Evolutionary conservation across 2,113 vertebrate genomes (phyloP), one percentile per base, ranked within the genome.

Genomic region (Ahaetulla prasina): DNA sequence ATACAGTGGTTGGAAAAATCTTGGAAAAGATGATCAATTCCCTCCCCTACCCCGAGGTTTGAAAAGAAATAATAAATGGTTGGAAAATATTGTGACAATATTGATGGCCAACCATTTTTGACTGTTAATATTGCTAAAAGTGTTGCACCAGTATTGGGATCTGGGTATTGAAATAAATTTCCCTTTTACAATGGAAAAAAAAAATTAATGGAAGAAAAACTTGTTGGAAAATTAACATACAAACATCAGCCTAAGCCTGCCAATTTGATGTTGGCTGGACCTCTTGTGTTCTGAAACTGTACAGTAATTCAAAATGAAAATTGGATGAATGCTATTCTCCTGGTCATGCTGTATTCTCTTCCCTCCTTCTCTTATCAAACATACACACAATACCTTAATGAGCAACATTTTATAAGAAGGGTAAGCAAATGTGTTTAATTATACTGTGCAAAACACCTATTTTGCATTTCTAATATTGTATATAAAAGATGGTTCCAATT

Each of bases 11-110:
- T 80, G 74, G 74, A 80, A 80, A 80, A 80, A 39, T 43, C 74
- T 43, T 80, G 35, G 74, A 80, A 39, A 80, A 80, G 74, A 43
- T 80, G 18, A 1, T 80, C 35, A 80, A 80, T 80, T n/a, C 25
- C 25, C 35, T 0, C 2, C 7, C 35, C 18, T 30, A n/a, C 27
- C n/a, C n/a, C 2, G 1, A 43, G 3, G 1, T 22, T 43, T 43
- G 35, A 80, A 80, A 22, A 80, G 8, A 22, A 43, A 20, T 80
- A 80, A 80, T 80, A 80, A 80, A 80, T 43, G 35, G 8, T 22
- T 43, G 35, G 20, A 43, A 80, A 80, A 80, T 20, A 80, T 80
- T 22, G 18, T 74, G 63, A 74, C 30, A 68, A 68, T 35, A 74
- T 74, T 74, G 35, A 74, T 74, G 63, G 63, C 30, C 63, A 16